A percentile compares a stretch with the other conserved stretches of the same genome.
phyloP scores from a whole-genome alignment of 92 coral and sea anemone genomes.

The Micromussa lordhowensis region DNA sequence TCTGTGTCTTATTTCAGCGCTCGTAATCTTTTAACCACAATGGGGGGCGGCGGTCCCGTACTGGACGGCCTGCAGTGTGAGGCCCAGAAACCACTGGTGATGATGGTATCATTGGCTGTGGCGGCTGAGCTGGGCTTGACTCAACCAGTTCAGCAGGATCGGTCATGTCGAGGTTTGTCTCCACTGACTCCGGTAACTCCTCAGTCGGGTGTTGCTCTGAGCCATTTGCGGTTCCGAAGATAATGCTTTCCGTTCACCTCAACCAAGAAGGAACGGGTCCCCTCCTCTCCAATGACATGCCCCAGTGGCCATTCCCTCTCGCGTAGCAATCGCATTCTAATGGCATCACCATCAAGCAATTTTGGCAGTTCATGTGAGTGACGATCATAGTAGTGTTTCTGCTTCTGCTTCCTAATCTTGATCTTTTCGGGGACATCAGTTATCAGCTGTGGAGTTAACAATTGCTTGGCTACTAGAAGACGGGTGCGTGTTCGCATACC shows the following conservation, averaged over 20 bases:
- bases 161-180: constrained; percentile 19
- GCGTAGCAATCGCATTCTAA: too few relatives aligned
- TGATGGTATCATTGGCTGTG: constrained; percentile 23
- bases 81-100: constrained; percentile 27
- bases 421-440: background rate
- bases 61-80: constrained; percentile 26
- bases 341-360: too few relatives aligned
- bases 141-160: constrained; percentile 7
- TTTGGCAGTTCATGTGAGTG: too few relatives aligned
- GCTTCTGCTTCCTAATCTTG: too few relatives aligned
- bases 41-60: constrained; percentile 39
- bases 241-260: background rate
- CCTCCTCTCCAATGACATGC: too few relatives aligned
- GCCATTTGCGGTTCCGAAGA: too few relatives aligned
- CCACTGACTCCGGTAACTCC: background rate
- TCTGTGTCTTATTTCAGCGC: constrained; percentile 15
- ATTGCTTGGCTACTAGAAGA: background rate
- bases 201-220: too few relatives aligned
- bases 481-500: background rate
- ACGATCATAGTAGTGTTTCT: too few relatives aligned
- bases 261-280: constrained; percentile 5
- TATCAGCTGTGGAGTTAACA: background rate
- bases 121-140: constrained; percentile 25
- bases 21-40: constrained; percentile 39
- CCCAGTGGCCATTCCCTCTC: too few relatives aligned